phyloP scores from a whole-genome alignment of 1,140 invertebrate genomes.

The Harlomillsia oculata region DNA sequence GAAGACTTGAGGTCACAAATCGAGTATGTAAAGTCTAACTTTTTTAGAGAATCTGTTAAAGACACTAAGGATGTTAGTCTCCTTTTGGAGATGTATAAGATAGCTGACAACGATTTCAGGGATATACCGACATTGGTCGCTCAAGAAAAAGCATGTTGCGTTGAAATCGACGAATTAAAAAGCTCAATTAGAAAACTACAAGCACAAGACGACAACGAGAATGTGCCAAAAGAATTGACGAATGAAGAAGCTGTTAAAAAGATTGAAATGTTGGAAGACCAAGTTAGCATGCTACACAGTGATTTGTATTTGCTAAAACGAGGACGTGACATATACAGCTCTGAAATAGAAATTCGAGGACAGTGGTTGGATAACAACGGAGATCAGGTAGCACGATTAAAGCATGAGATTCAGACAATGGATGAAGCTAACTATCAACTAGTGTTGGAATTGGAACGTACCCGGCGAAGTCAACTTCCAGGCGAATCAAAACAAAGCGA shows the following conservation, averaged over 20 bases:
- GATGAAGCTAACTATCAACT: constrained; percentile 99
- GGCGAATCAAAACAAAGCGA: constrained; percentile 88
- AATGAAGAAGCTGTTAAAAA: constrained; percentile 91
- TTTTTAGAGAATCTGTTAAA: constrained; percentile 72
- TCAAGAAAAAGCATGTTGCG: constrained; percentile 77
- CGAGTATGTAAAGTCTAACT: constrained; percentile 55
- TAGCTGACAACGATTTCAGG: constrained; percentile 86
- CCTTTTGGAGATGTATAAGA: constrained; percentile 92
- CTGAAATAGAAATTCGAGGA: constrained; percentile 98
- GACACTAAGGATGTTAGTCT: constrained; percentile 87
- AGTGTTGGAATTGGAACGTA: constrained; percentile 95
- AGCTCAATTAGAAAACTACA: constrained; percentile 73
- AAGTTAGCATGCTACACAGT: constrained; percentile 49
- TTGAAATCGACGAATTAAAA: constrained; percentile 80
- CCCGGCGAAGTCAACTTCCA: constrained; percentile 92
- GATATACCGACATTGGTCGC: constrained; percentile 96
- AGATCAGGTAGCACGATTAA: constrained; percentile 90
- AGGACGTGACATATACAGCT: constrained; percentile 93
- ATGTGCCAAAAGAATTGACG: constrained; percentile 81
- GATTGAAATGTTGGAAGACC: constrained; percentile 89
- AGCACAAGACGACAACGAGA: constrained; percentile 80
- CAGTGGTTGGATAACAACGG: constrained; percentile 99
- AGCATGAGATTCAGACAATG: constrained; percentile 95
- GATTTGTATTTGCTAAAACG: constrained; percentile 45
- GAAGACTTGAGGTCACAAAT: constrained; percentile 81